Base-by-base conservation (phyloP, 30 jellyfish, hydroid and myxozoan species). In the Aurelia aurita region DNA sequence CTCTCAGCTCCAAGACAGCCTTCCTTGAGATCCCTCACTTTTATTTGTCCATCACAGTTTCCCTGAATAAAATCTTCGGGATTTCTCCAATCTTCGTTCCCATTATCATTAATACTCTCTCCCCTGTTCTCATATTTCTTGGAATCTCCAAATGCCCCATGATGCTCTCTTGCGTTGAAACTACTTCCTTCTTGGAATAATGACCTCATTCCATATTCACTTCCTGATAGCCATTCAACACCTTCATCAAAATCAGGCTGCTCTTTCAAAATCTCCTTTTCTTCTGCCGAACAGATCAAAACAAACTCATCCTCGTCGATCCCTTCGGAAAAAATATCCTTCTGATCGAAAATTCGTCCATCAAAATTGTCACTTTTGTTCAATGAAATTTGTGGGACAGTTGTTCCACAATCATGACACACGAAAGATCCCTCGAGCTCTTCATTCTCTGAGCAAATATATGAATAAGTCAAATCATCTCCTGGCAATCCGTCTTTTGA, bases 341-440 rank as follows among this genome's bases (percentile, higher is more conserved):
- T 71, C 54, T 55, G 67, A 55, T 55, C 67, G 14, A 77, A 20
- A 43, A 9, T 21, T 6, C 58, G 39, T 3, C 57, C 79, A 22
- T 21, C 45, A 22, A 28, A 18, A 4, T 83, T 74, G 10, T 49
- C 87, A 69, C 49, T 32, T 27, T 29, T 27, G 72, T 83, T 54
- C 15, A 57, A 13, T 0, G 81, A 14, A 1, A 83, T 21, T 44
- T 70, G 85, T 13, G 93, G 86, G 7, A 83, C 60, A 13, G 85
- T 74, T 1, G 85, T 31, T 15, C 93, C 93, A 44, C 93, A 83
- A 71, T 83, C 93, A 60, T 85, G 72, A 46, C 93, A 83, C 43
- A 83, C 70, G 29, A 83, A 83, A 9, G 93, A 83, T 3, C 93
- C 93, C 29, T 83, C 87, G 3, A 83, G 81, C n/a, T 83, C 93